Base-by-base conservation (phyloP, 2,113 vertebrate species). In the Gymnarchus niloticus region DNA sequence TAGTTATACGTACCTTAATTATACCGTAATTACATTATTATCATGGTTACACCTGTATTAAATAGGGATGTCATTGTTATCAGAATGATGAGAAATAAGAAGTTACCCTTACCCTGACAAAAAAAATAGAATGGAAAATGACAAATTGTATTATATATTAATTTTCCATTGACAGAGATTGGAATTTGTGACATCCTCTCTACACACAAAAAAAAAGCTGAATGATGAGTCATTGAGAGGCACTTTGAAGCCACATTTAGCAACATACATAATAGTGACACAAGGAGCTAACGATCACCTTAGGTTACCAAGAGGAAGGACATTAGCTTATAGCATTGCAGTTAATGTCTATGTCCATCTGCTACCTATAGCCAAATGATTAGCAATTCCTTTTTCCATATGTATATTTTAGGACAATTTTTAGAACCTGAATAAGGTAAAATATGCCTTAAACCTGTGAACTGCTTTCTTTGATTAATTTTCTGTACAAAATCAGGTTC, bases 11-110 rank as follows among this genome's bases (percentile, higher is more conserved):
- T 86, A 87, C 89, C 87, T 92, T 92, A 87, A 91, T 92, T 91
- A 92, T 87, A 87, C 85, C 28, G 65, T 87, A 89, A 90, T 89
- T 86, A 91, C 91, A 91, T 90, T 89, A 89, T 91, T 90, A 88
- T 89, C 87, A 91, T 91, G 89, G 83, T 87, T 87, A 89, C 90
- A 91, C 90, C 89, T 91, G 87, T 89, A 89, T 89, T 88, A 83
- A 85, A 57, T 87, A 84, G 86, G 88, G 85, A 90, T 90, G 89
- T 88, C 78, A 85, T 92, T 87, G 69, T 89, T 25, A 19, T 85
- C 81, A 88, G 86, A 78, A 51, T 57, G 54, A 61, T 61, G 82
- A 83, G 5, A 56, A 83, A 46, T 83, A 83, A 78, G 46, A 78
- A 78, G 37, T 46, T 48, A 48, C 37, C 23, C 76, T 78, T 78